Conservation (phyloP, 2,888 invertebrate species). For the Leptopilina drosophilae region DNA sequence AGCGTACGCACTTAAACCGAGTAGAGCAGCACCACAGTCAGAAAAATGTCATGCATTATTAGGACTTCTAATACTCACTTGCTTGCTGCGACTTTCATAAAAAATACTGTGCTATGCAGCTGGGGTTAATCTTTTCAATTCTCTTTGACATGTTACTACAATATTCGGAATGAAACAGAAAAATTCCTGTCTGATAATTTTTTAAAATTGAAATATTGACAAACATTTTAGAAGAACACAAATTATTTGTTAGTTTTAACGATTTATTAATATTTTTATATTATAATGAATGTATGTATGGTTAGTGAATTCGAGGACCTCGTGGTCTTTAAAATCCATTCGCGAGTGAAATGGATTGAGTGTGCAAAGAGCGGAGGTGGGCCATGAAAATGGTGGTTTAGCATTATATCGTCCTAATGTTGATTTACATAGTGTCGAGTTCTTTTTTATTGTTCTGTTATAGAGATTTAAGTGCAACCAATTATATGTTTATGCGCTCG, state of each 20-base stretch:
- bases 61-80: not conserved
- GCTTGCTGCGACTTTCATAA: too few species aligned
- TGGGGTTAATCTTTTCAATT: too few species aligned
- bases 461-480: slow-evolving; percentile 76
- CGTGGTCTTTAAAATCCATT: not conserved
- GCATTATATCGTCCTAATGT: slow-evolving; percentile 71
- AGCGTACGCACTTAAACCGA: slow-evolving; percentile 68
- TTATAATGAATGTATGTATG: too few species aligned
- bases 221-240: too few species aligned
- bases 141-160: too few species aligned
- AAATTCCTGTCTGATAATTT: too few species aligned
- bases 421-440: slow-evolving; percentile 73
- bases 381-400: slow-evolving; percentile 52
- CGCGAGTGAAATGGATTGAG: not conserved
- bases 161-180: too few species aligned
- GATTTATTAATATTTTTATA: too few species aligned
- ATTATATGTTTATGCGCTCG: slow-evolving; percentile 74
- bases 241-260: too few species aligned
- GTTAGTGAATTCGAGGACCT: too few species aligned
- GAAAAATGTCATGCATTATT: slow-evolving; percentile 11
- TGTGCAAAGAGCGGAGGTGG: not conserved
- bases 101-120: too few species aligned
- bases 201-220: not conserved
- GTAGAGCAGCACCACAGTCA: slow-evolving; percentile 55
- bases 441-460: slow-evolving; percentile 75